Percentiles rank a stretch among this genome's conserved stretches.
phyloP scores from a whole-genome alignment of 2,113 vertebrate genomes.

The Corapipo altera region DNA sequence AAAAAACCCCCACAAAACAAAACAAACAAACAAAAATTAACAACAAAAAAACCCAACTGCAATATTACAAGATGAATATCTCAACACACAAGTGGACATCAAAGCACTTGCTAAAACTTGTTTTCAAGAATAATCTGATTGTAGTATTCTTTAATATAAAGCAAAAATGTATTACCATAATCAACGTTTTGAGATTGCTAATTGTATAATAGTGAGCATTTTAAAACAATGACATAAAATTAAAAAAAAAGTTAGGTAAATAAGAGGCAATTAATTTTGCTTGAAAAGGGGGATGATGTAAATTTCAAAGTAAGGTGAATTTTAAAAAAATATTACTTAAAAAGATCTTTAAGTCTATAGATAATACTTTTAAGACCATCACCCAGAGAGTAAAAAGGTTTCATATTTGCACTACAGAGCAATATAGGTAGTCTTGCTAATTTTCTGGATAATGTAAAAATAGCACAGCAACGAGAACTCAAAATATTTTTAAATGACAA shows the following conservation, averaged over 20 bases:
- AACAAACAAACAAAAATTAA: neutral
- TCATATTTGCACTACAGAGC: conserved; percentile 48
- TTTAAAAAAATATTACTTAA: neutral
- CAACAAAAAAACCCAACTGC: neutral
- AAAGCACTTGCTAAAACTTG: neutral
- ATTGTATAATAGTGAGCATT: neutral
- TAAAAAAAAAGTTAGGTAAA: neutral
- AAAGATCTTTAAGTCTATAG: neutral
- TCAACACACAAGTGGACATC: neutral
- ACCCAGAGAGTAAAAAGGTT: conserved; percentile 30
- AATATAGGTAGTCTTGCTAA: conserved; percentile 37
- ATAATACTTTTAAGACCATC: neutral
- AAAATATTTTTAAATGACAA: neutral
- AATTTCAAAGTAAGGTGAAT: neutral
- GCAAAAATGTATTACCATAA: neutral
- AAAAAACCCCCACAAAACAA: too few relatives aligned
- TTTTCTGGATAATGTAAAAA: conserved; percentile 63
- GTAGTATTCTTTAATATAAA: neutral
- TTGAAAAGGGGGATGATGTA: neutral
- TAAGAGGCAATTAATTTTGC: neutral
- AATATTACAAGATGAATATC: neutral
- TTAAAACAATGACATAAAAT: neutral
- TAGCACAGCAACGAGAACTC: neutral
- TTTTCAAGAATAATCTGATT: neutral
- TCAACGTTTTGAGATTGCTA: neutral